Conservation (phyloP, 2,113 vertebrate genomes). For the Hemicordylus capensis region DNA sequence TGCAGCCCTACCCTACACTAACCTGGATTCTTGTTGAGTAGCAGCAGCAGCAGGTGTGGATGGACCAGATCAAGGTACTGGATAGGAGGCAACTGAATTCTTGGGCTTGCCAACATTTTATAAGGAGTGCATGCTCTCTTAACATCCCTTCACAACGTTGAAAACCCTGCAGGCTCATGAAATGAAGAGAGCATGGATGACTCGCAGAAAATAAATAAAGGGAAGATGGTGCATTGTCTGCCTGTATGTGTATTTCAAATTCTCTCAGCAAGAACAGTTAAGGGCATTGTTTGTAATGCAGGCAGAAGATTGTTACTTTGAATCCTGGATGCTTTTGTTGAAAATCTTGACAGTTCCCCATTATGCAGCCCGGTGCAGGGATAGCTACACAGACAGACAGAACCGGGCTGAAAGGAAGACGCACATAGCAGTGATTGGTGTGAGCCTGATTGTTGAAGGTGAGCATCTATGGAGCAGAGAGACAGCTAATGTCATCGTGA, state of each 20-base stretch:
- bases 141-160: fast-evolving
- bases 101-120: background rate
- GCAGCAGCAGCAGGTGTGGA: too few species aligned
- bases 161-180: slow-evolving; percentile 16
- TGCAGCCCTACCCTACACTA: too few species aligned
- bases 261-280: slow-evolving; percentile 35
- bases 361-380: slow-evolving; percentile 1
- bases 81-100: background rate
- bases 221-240: too few species aligned
- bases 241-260: too few species aligned
- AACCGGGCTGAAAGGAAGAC: background rate
- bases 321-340: slow-evolving; percentile 1
- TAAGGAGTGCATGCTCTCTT: background rate
- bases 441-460: background rate
- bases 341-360: slow-evolving; percentile 3
- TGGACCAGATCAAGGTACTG: background rate
- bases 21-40: too few species aligned
- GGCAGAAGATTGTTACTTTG: slow-evolving; percentile 20
- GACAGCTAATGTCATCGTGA: background rate
- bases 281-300: background rate
- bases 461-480: fast-evolving
- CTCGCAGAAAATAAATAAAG: too few species aligned
- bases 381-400: background rate
- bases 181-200: background rate
- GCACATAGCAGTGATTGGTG: background rate